Evolutionary conservation across 2,797 vertebrate genomes (phyloP).

Genomic region (Lacerta agilis): DNA sequence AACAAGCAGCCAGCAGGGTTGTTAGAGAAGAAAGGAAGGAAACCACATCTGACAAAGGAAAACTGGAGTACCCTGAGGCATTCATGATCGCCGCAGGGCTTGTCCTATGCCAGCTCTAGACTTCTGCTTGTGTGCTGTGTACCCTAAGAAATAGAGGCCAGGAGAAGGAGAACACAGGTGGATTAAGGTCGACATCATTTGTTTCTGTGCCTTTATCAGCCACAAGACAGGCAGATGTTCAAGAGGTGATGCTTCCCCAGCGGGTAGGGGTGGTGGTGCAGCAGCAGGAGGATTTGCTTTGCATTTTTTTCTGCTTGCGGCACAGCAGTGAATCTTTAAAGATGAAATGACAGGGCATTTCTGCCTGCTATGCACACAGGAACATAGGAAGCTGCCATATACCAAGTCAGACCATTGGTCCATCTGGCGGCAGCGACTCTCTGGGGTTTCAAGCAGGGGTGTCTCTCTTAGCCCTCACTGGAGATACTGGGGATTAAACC

Average conservation of each 20-base stretch:
- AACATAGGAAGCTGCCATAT: background rate
- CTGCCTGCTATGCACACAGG: background rate
- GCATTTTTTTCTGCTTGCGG: background rate
- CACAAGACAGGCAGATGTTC: background rate
- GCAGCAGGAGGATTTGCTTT: background rate
- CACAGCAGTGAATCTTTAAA: background rate
- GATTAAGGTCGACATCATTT: background rate
- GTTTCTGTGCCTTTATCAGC: background rate
- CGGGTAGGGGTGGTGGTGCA: background rate
- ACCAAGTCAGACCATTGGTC: too few relatives aligned
- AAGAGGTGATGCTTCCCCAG: background rate
- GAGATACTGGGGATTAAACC: too few relatives aligned
- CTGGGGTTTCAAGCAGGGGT: too few relatives aligned
- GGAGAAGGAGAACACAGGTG: background rate
- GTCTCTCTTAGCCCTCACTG: too few relatives aligned
- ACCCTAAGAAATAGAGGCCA: background rate
- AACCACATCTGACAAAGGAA: background rate
- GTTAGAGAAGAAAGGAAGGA: background rate
- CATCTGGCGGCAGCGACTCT: too few relatives aligned
- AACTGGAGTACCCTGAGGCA: background rate
- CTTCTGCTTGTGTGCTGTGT: too few relatives aligned
- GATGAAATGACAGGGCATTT: background rate
- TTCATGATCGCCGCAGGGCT: background rate
- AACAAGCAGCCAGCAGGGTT: background rate
- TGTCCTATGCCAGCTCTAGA: background rate